These are phyloP conservation scores for Montipora efflorescens DNA, from an alignment of 64 coral and sea anemone species.

Conservation along the genomic window DNA sequence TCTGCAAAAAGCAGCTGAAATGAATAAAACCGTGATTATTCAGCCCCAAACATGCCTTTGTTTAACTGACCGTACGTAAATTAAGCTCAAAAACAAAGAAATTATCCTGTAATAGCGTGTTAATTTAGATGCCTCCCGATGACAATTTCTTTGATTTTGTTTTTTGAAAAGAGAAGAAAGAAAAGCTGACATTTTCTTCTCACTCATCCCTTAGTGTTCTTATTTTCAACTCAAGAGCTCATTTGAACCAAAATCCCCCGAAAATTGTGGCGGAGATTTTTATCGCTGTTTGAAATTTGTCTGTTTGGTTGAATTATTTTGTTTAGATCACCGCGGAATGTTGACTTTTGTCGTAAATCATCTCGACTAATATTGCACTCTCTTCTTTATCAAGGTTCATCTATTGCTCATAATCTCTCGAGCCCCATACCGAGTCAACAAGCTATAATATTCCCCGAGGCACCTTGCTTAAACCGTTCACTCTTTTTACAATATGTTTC, in stretches of 20 bases:
- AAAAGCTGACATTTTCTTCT: not conserved
- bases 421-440: not conserved
- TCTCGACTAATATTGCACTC: not conserved
- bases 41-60: slow-evolving; percentile 31
- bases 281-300: not conserved
- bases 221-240: not conserved
- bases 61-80: slow-evolving; percentile 7
- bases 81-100: slow-evolving; percentile 14
- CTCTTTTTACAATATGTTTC: slow-evolving; percentile 1
- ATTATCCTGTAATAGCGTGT: slow-evolving; percentile 24
- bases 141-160: slow-evolving; percentile 21
- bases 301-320: not conserved
- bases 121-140: slow-evolving; percentile 6
- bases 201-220: not conserved
- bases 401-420: slow-evolving; percentile 5
- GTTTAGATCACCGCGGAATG: slow-evolving; percentile 13
- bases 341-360: slow-evolving; percentile 15
- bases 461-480: not conserved
- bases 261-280: slow-evolving; percentile 27
- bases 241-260: not conserved
- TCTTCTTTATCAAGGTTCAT: slow-evolving; percentile 3
- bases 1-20: not conserved
- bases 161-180: not conserved
- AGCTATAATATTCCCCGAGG: slow-evolving; percentile 7
- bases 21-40: not conserved